Evolutionary conservation across 2,113 vertebrate genomes (phyloP).

Genomic region (Siphamia tubifer): DNA sequence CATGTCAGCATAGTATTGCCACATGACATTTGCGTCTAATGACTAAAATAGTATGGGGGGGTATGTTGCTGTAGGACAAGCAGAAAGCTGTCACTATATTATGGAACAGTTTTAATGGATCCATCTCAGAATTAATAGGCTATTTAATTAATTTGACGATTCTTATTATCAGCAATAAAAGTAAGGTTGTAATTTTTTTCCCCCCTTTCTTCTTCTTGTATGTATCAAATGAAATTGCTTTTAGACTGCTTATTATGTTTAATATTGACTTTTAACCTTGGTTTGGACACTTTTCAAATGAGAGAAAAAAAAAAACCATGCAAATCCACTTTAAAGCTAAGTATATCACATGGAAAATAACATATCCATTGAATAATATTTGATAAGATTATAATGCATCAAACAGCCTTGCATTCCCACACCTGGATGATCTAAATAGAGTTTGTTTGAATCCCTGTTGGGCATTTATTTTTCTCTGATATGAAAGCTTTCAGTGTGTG

Average conservation of each 20-base stretch:
- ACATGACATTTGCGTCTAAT: constrained; percentile 39
- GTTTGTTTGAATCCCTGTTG: constrained; percentile 34
- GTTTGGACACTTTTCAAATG: not conserved
- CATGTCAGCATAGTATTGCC: constrained; percentile 32
- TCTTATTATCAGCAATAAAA: constrained; percentile 4
- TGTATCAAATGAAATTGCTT: not conserved
- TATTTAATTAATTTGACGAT: not conserved
- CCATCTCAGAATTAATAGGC: not conserved
- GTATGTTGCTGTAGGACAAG: not conserved
- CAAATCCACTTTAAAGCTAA: not conserved
- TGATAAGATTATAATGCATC: constrained; percentile 40
- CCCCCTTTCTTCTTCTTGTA: not conserved
- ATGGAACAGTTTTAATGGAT: not conserved
- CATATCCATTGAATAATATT: not conserved
- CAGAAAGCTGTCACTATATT: not conserved
- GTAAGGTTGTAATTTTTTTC: too few relatives aligned
- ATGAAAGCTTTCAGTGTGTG: constrained; percentile 44
- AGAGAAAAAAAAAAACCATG: not conserved
- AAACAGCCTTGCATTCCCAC: constrained; percentile 35
- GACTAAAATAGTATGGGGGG: constrained; percentile 50
- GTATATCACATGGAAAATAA: not conserved
- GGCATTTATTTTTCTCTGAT: constrained; percentile 34
- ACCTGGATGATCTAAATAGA: constrained; percentile 48
- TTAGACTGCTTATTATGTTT: not conserved
- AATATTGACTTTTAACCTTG: not conserved